A percentile compares a stretch with the other conserved stretches of the same genome.
These are phyloP conservation scores for Actinia equina DNA, from an alignment of 64 coral and sea anemone species.

Conservation along the genomic window DNA sequence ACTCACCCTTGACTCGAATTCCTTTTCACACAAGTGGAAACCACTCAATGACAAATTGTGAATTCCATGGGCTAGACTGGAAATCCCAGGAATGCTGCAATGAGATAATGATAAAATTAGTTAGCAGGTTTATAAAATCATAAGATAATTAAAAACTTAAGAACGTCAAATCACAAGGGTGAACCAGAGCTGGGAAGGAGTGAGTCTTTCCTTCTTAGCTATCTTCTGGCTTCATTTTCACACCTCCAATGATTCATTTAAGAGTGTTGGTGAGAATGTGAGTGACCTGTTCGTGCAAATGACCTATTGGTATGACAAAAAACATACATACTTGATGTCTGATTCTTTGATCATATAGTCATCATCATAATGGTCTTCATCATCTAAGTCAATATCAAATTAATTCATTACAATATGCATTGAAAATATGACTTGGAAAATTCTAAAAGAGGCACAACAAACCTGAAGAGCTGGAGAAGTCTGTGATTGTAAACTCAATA, in stretches of 20 bases:
- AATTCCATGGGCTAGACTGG: conserved; percentile 44
- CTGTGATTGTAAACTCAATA: conserved; percentile 81
- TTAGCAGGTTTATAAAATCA: too few species aligned
- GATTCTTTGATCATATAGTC: background rate
- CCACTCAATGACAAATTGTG: conserved; percentile 46
- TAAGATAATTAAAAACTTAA: too few species aligned
- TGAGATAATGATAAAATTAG: background rate
- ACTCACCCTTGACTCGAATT: conserved; percentile 68
- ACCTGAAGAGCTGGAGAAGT: conserved; percentile 70
- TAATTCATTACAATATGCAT: background rate
- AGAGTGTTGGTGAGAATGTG: too few species aligned
- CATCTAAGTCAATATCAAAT: background rate
- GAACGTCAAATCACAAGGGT: too few species aligned
- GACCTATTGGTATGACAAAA: background rate
- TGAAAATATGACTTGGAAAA: background rate
- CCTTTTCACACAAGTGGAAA: conserved; percentile 60
- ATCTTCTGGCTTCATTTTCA: too few species aligned
- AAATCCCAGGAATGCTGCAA: conserved; percentile 28
- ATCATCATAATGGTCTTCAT: conserved; percentile 25
- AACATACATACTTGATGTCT: background rate
- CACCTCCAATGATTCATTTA: too few species aligned
- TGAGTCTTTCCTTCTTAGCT: too few species aligned
- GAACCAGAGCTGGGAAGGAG: too few species aligned
- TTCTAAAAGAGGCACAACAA: background rate
- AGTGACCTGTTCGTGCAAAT: too few species aligned